phyloP scores from a whole-genome alignment of 2,888 invertebrate species.

The Drosophila borborema region DNA sequence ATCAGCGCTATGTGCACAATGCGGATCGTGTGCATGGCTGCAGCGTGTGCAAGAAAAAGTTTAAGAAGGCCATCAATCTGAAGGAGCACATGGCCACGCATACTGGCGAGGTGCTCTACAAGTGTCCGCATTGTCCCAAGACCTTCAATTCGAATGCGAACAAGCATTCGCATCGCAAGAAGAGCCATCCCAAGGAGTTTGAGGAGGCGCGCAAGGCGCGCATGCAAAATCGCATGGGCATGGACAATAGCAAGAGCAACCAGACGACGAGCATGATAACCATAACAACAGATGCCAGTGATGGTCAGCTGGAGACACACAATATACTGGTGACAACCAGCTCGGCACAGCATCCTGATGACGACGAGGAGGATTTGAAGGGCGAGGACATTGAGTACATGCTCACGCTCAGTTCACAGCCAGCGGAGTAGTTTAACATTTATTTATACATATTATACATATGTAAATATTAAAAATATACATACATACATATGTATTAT shows the following conservation, averaged over 20 bases:
- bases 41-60: slow-evolving; percentile 83
- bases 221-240: slow-evolving; percentile 58
- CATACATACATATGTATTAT: neutral
- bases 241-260: neutral
- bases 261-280: slow-evolving; percentile 52
- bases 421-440: slow-evolving; percentile 32
- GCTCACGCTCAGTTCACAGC: slow-evolving; percentile 51
- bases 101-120: slow-evolving; percentile 84
- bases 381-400: slow-evolving; percentile 66
- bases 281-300: slow-evolving; percentile 53
- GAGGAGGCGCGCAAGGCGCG: slow-evolving; percentile 76
- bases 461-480: neutral
- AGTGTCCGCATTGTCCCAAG: slow-evolving; percentile 84
- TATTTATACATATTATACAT: neutral
- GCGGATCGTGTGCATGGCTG: slow-evolving; percentile 81
- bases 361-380: slow-evolving; percentile 51
- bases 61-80: slow-evolving; percentile 82
- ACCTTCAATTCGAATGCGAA: slow-evolving; percentile 85
- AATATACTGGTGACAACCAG: slow-evolving; percentile 63
- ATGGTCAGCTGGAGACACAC: slow-evolving; percentile 49
- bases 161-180: slow-evolving; percentile 84
- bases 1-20: slow-evolving; percentile 83
- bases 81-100: slow-evolving; percentile 85
- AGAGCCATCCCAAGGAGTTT: slow-evolving; percentile 83
- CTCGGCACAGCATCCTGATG: slow-evolving; percentile 25